phyloP scores from a whole-genome alignment of 2,797 vertebrate genomes.

The Gephyroberyx darwinii region DNA sequence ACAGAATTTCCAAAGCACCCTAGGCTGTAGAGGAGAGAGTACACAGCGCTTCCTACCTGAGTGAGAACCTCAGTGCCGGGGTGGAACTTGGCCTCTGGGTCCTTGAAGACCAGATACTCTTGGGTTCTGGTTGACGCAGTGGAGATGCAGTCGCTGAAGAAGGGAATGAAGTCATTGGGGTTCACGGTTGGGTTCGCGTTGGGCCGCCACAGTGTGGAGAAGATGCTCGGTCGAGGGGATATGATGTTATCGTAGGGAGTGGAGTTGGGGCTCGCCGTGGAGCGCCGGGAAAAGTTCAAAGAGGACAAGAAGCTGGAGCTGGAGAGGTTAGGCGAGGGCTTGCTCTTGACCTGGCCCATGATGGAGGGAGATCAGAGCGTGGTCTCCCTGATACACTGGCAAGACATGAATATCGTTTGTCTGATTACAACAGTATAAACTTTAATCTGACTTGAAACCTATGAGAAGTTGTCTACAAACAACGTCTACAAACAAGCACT shows the following conservation, averaged over 20 bases:
- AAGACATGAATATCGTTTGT: slow-evolving; percentile 9
- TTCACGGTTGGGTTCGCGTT: slow-evolving; percentile 23
- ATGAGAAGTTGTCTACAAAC: background rate
- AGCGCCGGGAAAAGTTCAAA: slow-evolving; percentile 30
- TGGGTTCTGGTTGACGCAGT: slow-evolving; percentile 71
- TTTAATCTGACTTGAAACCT: slow-evolving; percentile 1
- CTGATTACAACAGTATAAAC: background rate
- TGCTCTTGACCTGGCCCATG: slow-evolving; percentile 63
- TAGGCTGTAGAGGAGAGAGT: background rate
- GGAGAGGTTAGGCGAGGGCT: slow-evolving; percentile 29
- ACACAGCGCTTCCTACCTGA: slow-evolving; percentile 56
- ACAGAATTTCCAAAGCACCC: background rate
- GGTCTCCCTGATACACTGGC: slow-evolving; percentile 76
- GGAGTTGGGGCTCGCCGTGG: background rate
- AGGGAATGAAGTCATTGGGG: slow-evolving; percentile 60
- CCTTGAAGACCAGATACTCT: slow-evolving; percentile 80
- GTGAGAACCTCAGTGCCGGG: slow-evolving; percentile 65
- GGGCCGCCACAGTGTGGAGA: slow-evolving; percentile 58
- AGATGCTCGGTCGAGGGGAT: slow-evolving; percentile 47
- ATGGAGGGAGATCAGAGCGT: slow-evolving; percentile 56
- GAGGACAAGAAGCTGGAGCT: slow-evolving; percentile 24
- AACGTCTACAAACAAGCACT: too few species aligned
- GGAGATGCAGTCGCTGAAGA: slow-evolving; percentile 75
- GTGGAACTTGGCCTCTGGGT: slow-evolving; percentile 77
- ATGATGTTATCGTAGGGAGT: background rate